Conservation (phyloP, 2,888 invertebrate genomes). For the Physocephala rufipes region DNA sequence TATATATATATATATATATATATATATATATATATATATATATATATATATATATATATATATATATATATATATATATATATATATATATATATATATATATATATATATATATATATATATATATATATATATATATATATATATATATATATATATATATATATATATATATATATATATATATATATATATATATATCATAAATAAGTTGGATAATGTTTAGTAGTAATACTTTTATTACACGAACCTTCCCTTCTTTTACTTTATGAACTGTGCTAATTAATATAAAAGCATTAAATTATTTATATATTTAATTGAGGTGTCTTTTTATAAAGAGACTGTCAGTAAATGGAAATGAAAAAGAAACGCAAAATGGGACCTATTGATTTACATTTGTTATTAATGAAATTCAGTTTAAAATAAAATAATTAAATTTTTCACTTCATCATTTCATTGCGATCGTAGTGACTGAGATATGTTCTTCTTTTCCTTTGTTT, state of each 20-base stretch:
- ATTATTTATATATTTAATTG: not conserved
- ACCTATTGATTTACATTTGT: not conserved
- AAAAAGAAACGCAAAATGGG: not conserved
- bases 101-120: too few relatives aligned
- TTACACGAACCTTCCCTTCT: not conserved
- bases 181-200: too few relatives aligned
- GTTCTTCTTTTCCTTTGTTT: too few relatives aligned
- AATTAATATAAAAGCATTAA: constrained; percentile 30
- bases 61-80: too few relatives aligned
- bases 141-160: too few relatives aligned
- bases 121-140: too few relatives aligned
- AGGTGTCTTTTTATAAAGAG: not conserved
- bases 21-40: too few relatives aligned
- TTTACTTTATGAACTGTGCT: not conserved
- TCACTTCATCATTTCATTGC: not conserved
- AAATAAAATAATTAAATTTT: not conserved
- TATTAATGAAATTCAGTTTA: not conserved
- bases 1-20: too few relatives aligned
- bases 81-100: too few relatives aligned
- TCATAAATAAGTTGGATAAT: constrained; percentile 1
- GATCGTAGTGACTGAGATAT: too few relatives aligned
- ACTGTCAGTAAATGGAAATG: not conserved
- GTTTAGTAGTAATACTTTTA: not conserved
- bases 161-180: too few relatives aligned
- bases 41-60: too few relatives aligned